These are phyloP conservation scores for Lota lota DNA, from an alignment of 2,113 vertebrate genomes.

Conservation along the genomic window DNA sequence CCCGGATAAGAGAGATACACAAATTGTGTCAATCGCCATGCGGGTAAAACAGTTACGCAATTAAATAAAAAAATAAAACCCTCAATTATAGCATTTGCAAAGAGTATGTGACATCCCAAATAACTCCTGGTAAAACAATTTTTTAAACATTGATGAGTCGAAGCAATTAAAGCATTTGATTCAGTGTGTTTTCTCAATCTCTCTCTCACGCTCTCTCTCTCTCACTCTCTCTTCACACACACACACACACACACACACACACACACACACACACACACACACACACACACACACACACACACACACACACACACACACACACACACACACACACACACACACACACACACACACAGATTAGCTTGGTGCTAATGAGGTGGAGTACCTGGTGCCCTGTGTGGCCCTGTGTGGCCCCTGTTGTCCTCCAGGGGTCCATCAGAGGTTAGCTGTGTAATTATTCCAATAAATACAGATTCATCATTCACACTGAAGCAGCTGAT, in stretches of 20 bases:
- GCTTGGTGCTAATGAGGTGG: slow-evolving; percentile 97
- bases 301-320: slow-evolving; percentile 50
- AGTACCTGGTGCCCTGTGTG: slow-evolving; percentile 86
- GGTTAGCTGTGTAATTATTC: slow-evolving; percentile 99
- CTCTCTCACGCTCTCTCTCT: too few relatives aligned
- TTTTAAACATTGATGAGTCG: too few relatives aligned
- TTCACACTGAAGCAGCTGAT: slow-evolving; percentile 94
- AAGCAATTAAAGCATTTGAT: too few relatives aligned
- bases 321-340: slow-evolving; percentile 42
- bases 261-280: slow-evolving; percentile 1
- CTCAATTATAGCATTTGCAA: too few relatives aligned
- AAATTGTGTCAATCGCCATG: slow-evolving; percentile 48
- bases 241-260: too few relatives aligned
- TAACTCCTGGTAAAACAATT: too few relatives aligned
- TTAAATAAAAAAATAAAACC: slow-evolving; percentile 32
- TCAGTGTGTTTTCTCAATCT: too few relatives aligned
- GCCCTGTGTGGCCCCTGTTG: slow-evolving; percentile 87
- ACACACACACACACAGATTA: slow-evolving; percentile 44
- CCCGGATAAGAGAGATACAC: slow-evolving; percentile 75
- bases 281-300: slow-evolving; percentile 29
- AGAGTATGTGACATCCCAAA: too few relatives aligned
- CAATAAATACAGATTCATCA: slow-evolving; percentile 98
- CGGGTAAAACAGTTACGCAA: background rate
- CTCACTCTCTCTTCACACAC: too few relatives aligned
- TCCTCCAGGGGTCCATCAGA: slow-evolving; percentile 93